These are phyloP conservation scores for Atherix ibis DNA, from an alignment of 2,888 invertebrate species.

Conservation along the genomic window DNA sequence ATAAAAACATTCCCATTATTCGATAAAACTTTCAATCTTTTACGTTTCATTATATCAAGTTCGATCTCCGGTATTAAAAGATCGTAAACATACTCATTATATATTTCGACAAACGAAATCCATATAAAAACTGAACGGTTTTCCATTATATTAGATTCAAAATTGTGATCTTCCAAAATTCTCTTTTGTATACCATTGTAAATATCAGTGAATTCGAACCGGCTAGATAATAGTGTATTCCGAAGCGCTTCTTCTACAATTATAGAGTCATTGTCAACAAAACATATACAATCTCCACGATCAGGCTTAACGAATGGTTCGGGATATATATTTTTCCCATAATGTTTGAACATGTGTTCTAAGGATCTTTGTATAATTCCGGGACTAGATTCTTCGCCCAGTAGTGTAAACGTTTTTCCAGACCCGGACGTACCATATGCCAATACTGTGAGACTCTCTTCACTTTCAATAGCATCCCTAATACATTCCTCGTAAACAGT, in stretches of 20 bases:
- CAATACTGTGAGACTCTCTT: slow-evolving; percentile 61
- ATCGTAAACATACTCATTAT: slow-evolving; percentile 82
- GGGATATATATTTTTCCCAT: slow-evolving; percentile 19
- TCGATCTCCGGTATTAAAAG: slow-evolving; percentile 42
- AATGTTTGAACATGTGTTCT: slow-evolving; percentile 33
- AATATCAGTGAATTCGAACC: slow-evolving; percentile 18
- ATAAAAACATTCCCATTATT: slow-evolving; percentile 33
- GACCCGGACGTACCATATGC: slow-evolving; percentile 83
- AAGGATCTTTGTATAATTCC: slow-evolving; percentile 47
- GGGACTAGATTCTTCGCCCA: slow-evolving; percentile 35
- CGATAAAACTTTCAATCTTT: slow-evolving; percentile 22
- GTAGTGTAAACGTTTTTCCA: slow-evolving; percentile 72
- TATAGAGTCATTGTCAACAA: slow-evolving; percentile 23
- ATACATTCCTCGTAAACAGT: slow-evolving; percentile 26
- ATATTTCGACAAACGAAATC: slow-evolving; percentile 82
- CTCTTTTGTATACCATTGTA: slow-evolving; percentile 17
- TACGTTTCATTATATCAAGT: slow-evolving; percentile 36
- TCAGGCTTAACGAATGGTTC: slow-evolving; percentile 31
- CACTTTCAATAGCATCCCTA: slow-evolving; percentile 34
- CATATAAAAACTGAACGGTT: slow-evolving; percentile 40
- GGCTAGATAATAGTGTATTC: slow-evolving; percentile 18
- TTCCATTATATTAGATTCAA: slow-evolving; percentile 13
- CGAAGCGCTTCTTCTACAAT: slow-evolving; percentile 23
- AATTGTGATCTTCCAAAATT: slow-evolving; percentile 20
- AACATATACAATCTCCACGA: slow-evolving; percentile 24